Conservation (phyloP, 2,797 vertebrate species). For the Pseudopleuronectes americanus region DNA sequence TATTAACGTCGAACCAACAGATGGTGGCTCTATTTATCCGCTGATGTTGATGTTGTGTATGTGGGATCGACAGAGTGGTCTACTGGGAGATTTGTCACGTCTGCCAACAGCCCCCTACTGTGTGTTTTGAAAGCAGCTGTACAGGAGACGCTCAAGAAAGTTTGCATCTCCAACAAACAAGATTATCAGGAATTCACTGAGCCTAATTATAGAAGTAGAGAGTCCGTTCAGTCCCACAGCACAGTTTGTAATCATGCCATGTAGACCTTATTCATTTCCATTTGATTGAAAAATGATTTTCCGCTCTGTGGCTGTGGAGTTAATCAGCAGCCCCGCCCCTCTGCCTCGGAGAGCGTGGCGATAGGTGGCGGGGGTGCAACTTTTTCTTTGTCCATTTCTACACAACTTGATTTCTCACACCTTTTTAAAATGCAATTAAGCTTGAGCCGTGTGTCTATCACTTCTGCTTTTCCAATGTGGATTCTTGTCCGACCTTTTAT, state of each 20-base stretch:
- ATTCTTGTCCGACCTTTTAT: too few relatives aligned
- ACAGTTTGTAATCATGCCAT: conserved; percentile 52
- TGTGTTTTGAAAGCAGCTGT: conserved; percentile 38
- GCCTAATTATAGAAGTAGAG: conserved; percentile 58
- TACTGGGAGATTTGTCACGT: conserved; percentile 4
- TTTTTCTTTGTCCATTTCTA: too few relatives aligned
- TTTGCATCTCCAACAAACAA: conserved; percentile 36
- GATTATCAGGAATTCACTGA: conserved; percentile 60
- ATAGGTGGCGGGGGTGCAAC: too few relatives aligned
- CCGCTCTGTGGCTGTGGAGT: too few relatives aligned
- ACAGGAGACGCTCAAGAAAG: conserved; percentile 17
- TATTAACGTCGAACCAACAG: conserved; percentile 21
- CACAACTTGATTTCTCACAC: too few relatives aligned
- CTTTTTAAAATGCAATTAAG: too few relatives aligned
- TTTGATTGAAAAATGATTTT: too few relatives aligned
- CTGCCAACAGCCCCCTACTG: background rate
- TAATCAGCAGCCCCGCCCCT: too few relatives aligned
- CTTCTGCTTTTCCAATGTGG: too few relatives aligned
- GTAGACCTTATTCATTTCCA: conserved; percentile 56
- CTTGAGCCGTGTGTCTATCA: too few relatives aligned
- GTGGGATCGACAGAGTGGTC: conserved; percentile 38
- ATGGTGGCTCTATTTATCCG: conserved; percentile 26
- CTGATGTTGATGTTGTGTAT: conserved; percentile 5
- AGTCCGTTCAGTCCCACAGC: conserved; percentile 41
- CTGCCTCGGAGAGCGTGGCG: too few relatives aligned